Percentiles rank a stretch among this genome's conserved stretches.
These are phyloP conservation scores for Pocillopora damicornis DNA, from an alignment of 64 coral and sea anemone species.

Conservation along the genomic window DNA sequence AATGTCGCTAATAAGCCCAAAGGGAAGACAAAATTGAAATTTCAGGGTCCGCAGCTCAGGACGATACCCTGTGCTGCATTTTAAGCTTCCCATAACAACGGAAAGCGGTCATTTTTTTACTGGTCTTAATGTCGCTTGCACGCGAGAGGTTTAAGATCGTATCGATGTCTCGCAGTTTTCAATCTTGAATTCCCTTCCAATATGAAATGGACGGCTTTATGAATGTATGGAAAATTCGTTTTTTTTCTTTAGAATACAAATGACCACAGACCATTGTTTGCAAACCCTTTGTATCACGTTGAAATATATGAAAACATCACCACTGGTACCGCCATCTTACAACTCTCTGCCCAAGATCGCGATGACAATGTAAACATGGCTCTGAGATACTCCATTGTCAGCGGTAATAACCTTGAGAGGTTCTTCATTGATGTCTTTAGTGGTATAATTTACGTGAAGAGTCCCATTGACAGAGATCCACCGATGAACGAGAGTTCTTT, in stretches of 20 bases:
- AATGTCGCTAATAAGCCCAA: too few relatives aligned
- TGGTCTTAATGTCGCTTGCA: too few relatives aligned
- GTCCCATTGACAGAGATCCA: constrained; percentile 74
- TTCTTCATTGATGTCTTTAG: constrained; percentile 86
- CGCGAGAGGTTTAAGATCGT: too few relatives aligned
- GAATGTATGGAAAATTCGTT: not conserved
- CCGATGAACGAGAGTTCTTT: constrained; percentile 70
- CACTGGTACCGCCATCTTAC: constrained; percentile 60
- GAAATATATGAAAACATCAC: constrained; percentile 69
- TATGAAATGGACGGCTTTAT: too few relatives aligned
- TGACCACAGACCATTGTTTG: constrained; percentile 82
- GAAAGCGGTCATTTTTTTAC: too few relatives aligned
- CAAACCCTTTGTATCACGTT: constrained; percentile 56
- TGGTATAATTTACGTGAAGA: constrained; percentile 65
- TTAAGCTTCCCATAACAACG: too few relatives aligned
- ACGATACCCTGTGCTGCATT: too few relatives aligned
- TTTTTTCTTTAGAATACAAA: constrained; percentile 73
- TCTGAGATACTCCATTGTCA: constrained; percentile 74
- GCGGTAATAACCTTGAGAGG: constrained; percentile 59
- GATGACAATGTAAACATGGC: constrained; percentile 44
- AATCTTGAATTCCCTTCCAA: too few relatives aligned
- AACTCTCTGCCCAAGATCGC: constrained; percentile 54
- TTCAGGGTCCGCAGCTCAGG: too few relatives aligned
- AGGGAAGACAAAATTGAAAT: too few relatives aligned
- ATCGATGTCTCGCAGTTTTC: not conserved